Evolutionary conservation across 2,888 invertebrate species (phyloP), one percentile per base, ranked within the genome.

Genomic region (Merodon equestris): DNA sequence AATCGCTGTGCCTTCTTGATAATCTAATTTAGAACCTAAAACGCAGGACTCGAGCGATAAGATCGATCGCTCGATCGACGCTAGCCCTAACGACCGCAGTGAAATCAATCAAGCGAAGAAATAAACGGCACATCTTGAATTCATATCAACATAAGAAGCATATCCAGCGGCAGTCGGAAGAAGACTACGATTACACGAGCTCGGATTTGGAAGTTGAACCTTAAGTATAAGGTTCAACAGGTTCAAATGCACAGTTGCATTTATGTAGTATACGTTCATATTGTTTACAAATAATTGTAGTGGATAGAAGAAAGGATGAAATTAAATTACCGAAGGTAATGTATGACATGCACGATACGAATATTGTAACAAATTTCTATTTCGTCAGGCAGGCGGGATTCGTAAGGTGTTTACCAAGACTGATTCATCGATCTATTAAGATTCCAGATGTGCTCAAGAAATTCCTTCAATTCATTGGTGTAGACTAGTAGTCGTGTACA

Each of bases 1-100:
- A 67, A 76, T 48, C n/a, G 54, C 40, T 67, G 53, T 81, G 64
- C 60, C 60, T 68, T 58, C 71, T 56, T 79, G 77, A 82, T 74
- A 79, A 84, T 85, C 83, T 85, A 84, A 85, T 84, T 47, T 83
- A 85, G 85, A 82, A 82, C 81, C 72, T 84, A 84, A 85, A 84
- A 84, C 83, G 75, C 83, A 85, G 85, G 85, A 84, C 85, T 85
- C 85, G 85, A 85, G 82, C 85, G 84, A 57, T 85, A 81, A 84
- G 45, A 68, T 66, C 79, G 61, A 72, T 40, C 40, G 75, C 75
- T 44, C 61, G 66, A 18, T 74, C 68, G 66, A 81, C 75, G n/a
- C 70, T 83, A 66, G 81, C 83, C 15, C 70, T 84, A 53, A 82
- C 68, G 45, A 81, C 82, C 57, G 71, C 82, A 38, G 50, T 81